A percentile compares a stretch with the other conserved stretches of the same genome.
These are phyloP conservation scores for Corapipo altera DNA, from an alignment of 2,113 vertebrate species.

Conservation along the genomic window DNA sequence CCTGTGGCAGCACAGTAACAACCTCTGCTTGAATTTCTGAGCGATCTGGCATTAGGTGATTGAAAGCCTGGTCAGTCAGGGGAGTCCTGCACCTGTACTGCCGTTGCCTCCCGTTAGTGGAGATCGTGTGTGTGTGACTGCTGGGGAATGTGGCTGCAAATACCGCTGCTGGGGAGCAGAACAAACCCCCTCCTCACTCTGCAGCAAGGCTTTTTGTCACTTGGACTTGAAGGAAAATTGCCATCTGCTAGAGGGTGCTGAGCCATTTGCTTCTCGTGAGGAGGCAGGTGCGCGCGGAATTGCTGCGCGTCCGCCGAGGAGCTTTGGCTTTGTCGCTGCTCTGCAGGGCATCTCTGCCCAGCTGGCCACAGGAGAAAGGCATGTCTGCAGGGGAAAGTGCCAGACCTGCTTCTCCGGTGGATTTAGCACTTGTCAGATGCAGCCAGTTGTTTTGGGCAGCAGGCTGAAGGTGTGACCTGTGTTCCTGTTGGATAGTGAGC, in stretches of 20 bases:
- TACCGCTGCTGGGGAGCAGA: neutral
- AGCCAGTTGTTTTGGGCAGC: neutral
- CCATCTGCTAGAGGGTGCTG: neutral
- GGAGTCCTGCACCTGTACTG: neutral
- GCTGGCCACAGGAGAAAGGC: neutral
- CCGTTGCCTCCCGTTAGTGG: neutral
- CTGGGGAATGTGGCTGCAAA: neutral
- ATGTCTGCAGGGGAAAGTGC: neutral
- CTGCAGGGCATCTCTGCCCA: neutral
- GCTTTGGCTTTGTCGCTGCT: neutral
- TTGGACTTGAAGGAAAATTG: slow-evolving; percentile 41
- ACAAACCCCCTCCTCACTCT: neutral
- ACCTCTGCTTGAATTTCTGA: neutral
- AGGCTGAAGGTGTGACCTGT: neutral
- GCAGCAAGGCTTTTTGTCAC: slow-evolving; percentile 5
- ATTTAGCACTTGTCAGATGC: neutral
- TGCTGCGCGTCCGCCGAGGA: neutral
- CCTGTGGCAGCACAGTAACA: neutral
- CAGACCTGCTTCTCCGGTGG: neutral
- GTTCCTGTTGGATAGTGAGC: neutral
- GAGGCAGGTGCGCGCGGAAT: slow-evolving; percentile 12
- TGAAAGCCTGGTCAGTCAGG: neutral
- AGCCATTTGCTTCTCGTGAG: slow-evolving; percentile 31
- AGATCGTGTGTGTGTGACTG: neutral
- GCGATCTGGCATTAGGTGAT: neutral